Evolutionary conservation across 2,888 invertebrate genomes (phyloP).

Genomic region (Fragum fragum): DNA sequence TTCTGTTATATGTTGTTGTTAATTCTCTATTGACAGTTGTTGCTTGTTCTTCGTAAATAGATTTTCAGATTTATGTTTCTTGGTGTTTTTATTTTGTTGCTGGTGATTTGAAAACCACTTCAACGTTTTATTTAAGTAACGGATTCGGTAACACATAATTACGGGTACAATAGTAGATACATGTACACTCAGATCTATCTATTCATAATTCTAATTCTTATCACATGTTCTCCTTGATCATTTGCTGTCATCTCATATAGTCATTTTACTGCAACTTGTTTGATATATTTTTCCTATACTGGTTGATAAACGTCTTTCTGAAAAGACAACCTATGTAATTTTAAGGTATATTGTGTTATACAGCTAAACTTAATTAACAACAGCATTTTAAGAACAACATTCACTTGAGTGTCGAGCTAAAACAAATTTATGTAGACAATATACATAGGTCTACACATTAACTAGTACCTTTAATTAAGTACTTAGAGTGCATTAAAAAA

Average conservation of each 20-base stretch:
- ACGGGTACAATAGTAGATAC: slow-evolving; percentile 13
- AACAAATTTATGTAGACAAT: not conserved
- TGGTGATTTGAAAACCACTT: slow-evolving; percentile 6
- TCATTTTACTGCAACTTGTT: slow-evolving; percentile 1
- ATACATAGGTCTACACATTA: slow-evolving; percentile 6
- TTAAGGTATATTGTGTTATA: not conserved
- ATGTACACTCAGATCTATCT: slow-evolving; percentile 10
- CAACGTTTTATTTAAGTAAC: not conserved
- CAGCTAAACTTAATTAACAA: slow-evolving; percentile 6
- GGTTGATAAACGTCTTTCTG: not conserved
- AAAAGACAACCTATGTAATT: slow-evolving; percentile 6
- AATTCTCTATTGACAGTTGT: slow-evolving; percentile 4
- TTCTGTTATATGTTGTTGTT: slow-evolving; percentile 2
- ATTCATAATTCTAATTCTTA: slow-evolving; percentile 3
- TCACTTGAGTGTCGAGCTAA: not conserved
- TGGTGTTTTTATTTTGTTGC: slow-evolving; percentile 6
- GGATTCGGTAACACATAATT: not conserved
- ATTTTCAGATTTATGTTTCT: slow-evolving; percentile 6
- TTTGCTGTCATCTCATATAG: slow-evolving; percentile 5
- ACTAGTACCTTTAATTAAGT: slow-evolving; percentile 3
- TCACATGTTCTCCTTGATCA: not conserved
- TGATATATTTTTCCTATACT: not conserved
- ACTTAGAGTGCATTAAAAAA: slow-evolving; percentile 5
- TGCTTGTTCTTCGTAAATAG: slow-evolving; percentile 3
- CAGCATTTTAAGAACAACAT: not conserved